A percentile compares a stretch with the other conserved stretches of the same genome.
Conservation (phyloP, 2,797 vertebrate species). For the Neoniphon sammara region DNA sequence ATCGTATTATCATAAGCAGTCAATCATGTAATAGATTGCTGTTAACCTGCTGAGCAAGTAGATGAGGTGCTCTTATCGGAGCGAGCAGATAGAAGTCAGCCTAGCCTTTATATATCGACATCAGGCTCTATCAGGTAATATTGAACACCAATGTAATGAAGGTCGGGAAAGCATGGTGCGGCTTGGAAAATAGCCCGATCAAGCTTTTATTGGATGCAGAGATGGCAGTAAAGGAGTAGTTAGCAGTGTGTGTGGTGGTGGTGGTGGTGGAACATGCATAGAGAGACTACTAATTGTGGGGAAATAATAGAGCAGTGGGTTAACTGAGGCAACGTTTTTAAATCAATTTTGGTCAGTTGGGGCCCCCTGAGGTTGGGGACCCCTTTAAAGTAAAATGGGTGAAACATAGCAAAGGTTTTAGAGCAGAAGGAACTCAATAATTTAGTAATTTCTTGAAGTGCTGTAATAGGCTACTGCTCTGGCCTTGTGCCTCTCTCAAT, state of each 20-base stretch:
- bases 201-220: neutral
- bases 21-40: conserved; percentile 66
- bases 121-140: neutral
- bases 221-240: conserved; percentile 1
- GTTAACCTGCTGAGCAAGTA: conserved; percentile 61
- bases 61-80: conserved; percentile 49
- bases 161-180: neutral
- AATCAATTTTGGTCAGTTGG: conserved; percentile 31
- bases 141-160: conserved; percentile 10
- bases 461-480: conserved; percentile 56
- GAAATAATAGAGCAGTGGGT: conserved; percentile 32
- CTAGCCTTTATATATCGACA: conserved; percentile 11
- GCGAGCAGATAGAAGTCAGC: conserved; percentile 16
- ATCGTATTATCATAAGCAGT: conserved; percentile 52
- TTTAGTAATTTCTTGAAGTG: conserved; percentile 70
- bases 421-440: conserved; percentile 58
- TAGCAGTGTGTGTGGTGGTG: neutral
- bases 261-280: neutral
- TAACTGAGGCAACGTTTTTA: conserved; percentile 39
- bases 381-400: conserved; percentile 62
- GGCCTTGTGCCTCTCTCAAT: conserved; percentile 46
- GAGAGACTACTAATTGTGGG: conserved; percentile 20
- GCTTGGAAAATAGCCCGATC: conserved; percentile 23
- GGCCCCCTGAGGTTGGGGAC: conserved; percentile 28
- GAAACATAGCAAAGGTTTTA: conserved; percentile 50